These are phyloP conservation scores for Eulemur rubriventer DNA, from an alignment of 2,797 vertebrate genomes.

Conservation along the genomic window DNA sequence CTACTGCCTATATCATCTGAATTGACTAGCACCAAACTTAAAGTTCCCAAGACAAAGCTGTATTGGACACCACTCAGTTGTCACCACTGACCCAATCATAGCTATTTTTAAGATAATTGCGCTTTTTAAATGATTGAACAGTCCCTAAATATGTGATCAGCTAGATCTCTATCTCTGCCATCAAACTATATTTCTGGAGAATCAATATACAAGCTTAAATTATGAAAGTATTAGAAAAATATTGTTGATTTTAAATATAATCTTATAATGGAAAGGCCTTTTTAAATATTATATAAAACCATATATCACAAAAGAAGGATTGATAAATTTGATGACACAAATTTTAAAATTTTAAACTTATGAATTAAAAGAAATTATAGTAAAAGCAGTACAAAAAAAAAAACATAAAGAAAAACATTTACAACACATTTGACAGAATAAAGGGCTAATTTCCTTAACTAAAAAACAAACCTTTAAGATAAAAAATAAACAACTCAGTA, in stretches of 20 bases:
- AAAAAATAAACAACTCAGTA: neutral
- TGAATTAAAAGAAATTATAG: neutral
- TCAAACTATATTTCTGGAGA: conserved; percentile 16
- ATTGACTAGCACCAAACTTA: neutral
- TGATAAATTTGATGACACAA: neutral
- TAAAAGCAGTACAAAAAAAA: neutral
- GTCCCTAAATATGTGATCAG: neutral
- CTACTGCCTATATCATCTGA: neutral
- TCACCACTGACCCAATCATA: neutral
- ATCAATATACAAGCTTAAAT: neutral
- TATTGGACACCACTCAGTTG: neutral
- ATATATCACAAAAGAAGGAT: neutral
- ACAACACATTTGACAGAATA: neutral
- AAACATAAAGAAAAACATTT: neutral
- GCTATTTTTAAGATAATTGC: neutral
- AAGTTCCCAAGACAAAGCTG: neutral
- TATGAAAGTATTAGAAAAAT: neutral
- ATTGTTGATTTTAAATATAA: neutral
- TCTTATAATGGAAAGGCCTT: neutral
- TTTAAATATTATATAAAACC: neutral
- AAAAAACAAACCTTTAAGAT: neutral
- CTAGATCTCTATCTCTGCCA: neutral
- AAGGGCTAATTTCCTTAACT: neutral
- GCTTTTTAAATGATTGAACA: neutral
- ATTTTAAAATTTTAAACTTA: neutral